Evolutionary conservation across 2,113 vertebrate species (phyloP), one percentile per base, ranked within the genome.

Genomic region (Lichenostomus cassidix): DNA sequence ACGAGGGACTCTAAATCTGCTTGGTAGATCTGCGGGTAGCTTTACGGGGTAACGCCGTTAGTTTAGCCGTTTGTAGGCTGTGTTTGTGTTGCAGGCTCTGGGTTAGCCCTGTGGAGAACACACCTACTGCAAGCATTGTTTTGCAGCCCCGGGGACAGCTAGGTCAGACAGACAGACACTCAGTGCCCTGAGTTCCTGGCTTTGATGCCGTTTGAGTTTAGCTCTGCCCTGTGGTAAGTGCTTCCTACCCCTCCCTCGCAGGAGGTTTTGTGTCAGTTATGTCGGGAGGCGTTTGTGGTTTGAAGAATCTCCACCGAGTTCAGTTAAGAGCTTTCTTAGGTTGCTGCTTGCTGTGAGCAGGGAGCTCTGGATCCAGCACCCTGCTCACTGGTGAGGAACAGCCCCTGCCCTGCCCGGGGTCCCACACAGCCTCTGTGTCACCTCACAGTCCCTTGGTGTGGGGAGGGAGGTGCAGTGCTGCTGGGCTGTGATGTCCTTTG

Each of bases 361-460:
- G 6, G 20, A 19, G 8, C 3, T 63, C 22, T 1, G 14, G 17
- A 25, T 23, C 56, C 56, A 20, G 52, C 47, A 6, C 65, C 35
- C 7, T 63, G 25, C 44, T 49, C 2, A 0, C 1, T 0, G 0
- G 0, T 10, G 41, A 35, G 50, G 35, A 8, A 4, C 11, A 9
- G 9, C 2, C 37, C 23, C 27, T n/a, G 47, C 21, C 47, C 49
- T 47, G 65, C 41, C 58, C 6, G 3, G 42, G 21, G 4, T 50
- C 58, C 14, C 2, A 0, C 15, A 1, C 9, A 0, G 3, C 22
- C 58, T 63, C 25, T 1, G 1, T 14, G 23, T 24, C 58, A 11
- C 58, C 56, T 46, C 0, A 0, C 15, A 0, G 47, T 18, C 53
- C 24, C 35, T 50, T 0, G 3, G 10, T 0, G 0, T 5, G 37